phyloP scores from a whole-genome alignment of 2,888 invertebrate genomes.

The Andrena hattorfiana region DNA sequence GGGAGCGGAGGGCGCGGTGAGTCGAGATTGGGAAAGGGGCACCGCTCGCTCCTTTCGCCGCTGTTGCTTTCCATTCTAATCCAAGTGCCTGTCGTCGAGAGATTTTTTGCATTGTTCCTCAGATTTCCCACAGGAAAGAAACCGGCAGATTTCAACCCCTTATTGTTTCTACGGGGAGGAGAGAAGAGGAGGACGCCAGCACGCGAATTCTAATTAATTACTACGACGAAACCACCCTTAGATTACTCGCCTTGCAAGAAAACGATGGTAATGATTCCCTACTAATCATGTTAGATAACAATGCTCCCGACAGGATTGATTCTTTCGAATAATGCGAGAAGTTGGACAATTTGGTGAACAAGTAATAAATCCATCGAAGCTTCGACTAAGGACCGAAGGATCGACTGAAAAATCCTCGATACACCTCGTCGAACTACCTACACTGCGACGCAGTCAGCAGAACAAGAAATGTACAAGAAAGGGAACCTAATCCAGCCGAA shows the following conservation, averaged over 20 bases:
- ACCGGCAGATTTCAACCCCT: conserved; percentile 68
- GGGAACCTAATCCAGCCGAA: conserved; percentile 28
- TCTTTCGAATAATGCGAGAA: background rate
- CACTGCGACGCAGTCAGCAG: background rate
- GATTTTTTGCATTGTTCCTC: conserved; percentile 71
- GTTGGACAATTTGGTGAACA: too few relatives aligned
- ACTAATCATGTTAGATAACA: conserved; percentile 1
- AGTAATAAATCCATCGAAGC: background rate
- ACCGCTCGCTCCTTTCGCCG: conserved; percentile 69
- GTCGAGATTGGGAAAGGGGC: conserved; percentile 73
- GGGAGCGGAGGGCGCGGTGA: conserved; percentile 67
- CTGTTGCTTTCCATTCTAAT: conserved; percentile 75
- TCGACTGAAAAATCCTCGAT: background rate
- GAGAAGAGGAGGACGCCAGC: conserved; percentile 22
- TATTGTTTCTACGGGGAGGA: conserved; percentile 58
- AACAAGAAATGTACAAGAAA: background rate
- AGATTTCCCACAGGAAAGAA: conserved; percentile 78
- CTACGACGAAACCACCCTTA: conserved; percentile 36
- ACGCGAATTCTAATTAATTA: conserved; percentile 63
- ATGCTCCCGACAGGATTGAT: background rate
- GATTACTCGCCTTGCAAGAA: conserved; percentile 22
- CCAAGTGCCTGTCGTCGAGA: conserved; percentile 77
- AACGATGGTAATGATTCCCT: conserved; percentile 29
- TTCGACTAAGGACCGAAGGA: background rate
- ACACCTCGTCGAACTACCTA: background rate